Evolutionary conservation across 2,113 vertebrate genomes (phyloP), one percentile per base, ranked within the genome.

Genomic region (Pseudonaja textilis): DNA sequence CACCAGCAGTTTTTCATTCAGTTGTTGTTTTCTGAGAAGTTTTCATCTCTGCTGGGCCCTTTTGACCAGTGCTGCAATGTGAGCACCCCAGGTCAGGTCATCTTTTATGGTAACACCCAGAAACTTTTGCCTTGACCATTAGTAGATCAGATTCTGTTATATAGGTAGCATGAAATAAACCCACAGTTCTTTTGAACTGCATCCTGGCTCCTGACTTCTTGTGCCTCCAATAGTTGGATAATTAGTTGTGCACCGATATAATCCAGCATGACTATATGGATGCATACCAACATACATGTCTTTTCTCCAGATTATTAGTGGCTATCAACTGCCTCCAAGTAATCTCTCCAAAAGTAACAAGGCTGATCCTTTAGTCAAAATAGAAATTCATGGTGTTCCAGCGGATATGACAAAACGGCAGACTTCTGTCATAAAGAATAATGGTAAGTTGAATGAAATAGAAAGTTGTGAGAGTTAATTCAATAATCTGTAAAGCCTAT

Each of bases 261-360:
- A 25, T 2, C 9, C 20, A 42, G 34, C 47, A n/a, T 26, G 45
- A n/a, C 42, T 50, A 29, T 34, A 52, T 20, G 34, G 18, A 87
- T 34, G 52, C 57, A 74, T 39, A 16, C 11, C 20, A 54, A 45
- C 29, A 10, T 74, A 7, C 5, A 89, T 88, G 93, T 52, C 6
- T 81, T 97, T 96, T 96, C 64, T 95, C 8, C 95, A 99, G 99
- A 96, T 99, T 74, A 98, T 99, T 95, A 98, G 98, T 91, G 99
- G 98, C 12, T 94, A 97, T 57, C 98, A 98, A 92, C 88, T 98
- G 95, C 97, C 98, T 96, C 95, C 97, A 94, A 95, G 98, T 95
- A 59, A 10, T 93, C 8, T 93, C 20, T 96, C 96, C 2, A 97
- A 94, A 59, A 96, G 96, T 34, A 98, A 97, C 95, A 96, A 96